phyloP scores from a whole-genome alignment of 2,888 invertebrate genomes.

The Tachystola acroxantha region DNA sequence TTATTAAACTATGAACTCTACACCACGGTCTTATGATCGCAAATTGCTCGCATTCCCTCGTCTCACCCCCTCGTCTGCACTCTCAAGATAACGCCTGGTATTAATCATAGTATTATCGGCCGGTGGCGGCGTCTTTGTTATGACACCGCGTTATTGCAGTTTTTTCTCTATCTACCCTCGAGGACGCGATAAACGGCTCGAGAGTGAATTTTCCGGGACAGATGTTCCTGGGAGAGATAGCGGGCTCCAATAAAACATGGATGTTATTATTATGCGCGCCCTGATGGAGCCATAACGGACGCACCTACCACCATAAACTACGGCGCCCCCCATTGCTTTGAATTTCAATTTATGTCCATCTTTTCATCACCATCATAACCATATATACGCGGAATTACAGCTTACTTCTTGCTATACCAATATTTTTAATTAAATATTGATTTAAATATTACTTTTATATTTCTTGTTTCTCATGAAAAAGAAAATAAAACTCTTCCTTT shows the following conservation, averaged over 20 bases:
- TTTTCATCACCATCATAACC: slow-evolving; percentile 1
- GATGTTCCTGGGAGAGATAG: slow-evolving; percentile 57
- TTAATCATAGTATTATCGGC: slow-evolving; percentile 77
- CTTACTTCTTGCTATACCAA: no score
- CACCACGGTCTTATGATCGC: not conserved
- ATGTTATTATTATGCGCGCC: slow-evolving; percentile 44
- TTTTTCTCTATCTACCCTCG: slow-evolving; percentile 73
- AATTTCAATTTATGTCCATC: slow-evolving; percentile 2
- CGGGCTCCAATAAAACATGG: slow-evolving; percentile 54
- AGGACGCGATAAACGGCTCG: slow-evolving; percentile 58
- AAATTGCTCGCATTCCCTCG: slow-evolving; percentile 1
- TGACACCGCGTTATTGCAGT: slow-evolving; percentile 76
- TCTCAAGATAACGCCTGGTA: slow-evolving; percentile 74
- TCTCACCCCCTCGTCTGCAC: slow-evolving; percentile 54
- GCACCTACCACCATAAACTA: slow-evolving; percentile 24
- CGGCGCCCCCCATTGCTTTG: slow-evolving; percentile 4
- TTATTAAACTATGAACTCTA: not conserved
- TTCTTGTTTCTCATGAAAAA: no score
- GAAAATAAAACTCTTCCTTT: no score
- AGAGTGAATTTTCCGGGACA: slow-evolving; percentile 77
- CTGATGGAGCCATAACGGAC: slow-evolving; percentile 14
- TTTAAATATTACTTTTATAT: no score
- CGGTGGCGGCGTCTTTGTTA: slow-evolving; percentile 72
- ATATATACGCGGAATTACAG: no score
- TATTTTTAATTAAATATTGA: no score